phyloP scores from a whole-genome alignment of 1,140 invertebrate species.

The Belonocnema kinseyi region DNA sequence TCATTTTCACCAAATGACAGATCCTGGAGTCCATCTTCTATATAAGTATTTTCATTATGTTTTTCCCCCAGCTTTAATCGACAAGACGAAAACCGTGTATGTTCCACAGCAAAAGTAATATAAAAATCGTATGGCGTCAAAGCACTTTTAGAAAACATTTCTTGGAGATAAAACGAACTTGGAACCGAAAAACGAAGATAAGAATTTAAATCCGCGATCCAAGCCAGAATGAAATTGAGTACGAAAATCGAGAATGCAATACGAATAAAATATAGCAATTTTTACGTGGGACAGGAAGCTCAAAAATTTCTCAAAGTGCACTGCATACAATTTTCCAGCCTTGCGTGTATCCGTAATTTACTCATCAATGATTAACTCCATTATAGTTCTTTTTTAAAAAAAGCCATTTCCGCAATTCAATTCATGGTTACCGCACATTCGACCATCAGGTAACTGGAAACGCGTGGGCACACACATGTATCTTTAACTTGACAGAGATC shows the following conservation, averaged over 20 bases:
- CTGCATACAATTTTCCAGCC: background rate
- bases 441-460: constrained; percentile 30
- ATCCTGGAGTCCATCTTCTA: background rate
- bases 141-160: background rate
- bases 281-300: constrained; percentile 11
- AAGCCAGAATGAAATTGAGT: background rate
- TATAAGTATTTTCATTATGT: background rate
- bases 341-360: constrained; percentile 28
- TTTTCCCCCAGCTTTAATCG: background rate
- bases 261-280: background rate
- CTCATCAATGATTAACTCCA: constrained; percentile 24
- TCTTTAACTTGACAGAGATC: constrained; percentile 24
- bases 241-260: too few species aligned
- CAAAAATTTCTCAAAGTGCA: constrained; percentile 25
- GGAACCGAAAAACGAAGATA: background rate
- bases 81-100: background rate
- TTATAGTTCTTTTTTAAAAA: constrained; percentile 7
- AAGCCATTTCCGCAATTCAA: constrained; percentile 27
- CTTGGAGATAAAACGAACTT: background rate
- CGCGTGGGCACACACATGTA: constrained; percentile 17
- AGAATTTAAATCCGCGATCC: constrained; percentile 12
- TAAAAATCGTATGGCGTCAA: background rate
- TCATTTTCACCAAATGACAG: background rate
- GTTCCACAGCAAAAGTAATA: constrained; percentile 18
- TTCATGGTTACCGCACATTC: constrained; percentile 14